A percentile compares a stretch with the other conserved stretches of the same genome.
Evolutionary conservation across 2,113 vertebrate species (phyloP).

Genomic region (Lagopus muta): DNA sequence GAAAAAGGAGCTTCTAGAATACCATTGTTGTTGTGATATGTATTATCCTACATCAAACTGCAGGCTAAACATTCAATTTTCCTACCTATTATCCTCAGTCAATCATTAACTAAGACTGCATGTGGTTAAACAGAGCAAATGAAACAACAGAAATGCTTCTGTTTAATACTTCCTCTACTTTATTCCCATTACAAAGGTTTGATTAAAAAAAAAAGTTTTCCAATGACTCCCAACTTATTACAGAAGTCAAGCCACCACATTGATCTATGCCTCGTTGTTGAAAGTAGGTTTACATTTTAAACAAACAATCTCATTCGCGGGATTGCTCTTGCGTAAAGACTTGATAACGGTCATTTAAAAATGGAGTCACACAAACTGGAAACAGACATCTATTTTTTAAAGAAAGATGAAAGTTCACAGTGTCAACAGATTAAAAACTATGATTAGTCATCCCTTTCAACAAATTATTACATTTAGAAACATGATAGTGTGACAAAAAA

Average conservation of each 20-base stretch:
- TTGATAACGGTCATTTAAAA: not conserved
- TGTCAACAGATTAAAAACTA: not conserved
- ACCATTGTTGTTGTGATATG: not conserved
- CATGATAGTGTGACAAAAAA: not conserved
- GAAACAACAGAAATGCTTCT: not conserved
- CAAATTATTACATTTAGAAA: not conserved
- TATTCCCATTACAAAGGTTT: not conserved
- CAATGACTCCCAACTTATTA: not conserved
- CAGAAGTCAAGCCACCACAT: not conserved
- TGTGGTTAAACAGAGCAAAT: not conserved
- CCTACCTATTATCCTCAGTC: not conserved
- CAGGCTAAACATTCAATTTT: not conserved
- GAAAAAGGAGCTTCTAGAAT: not conserved
- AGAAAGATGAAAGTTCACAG: not conserved
- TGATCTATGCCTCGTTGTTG: not conserved
- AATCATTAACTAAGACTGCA: not conserved
- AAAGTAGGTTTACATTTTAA: not conserved
- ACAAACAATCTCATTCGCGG: not conserved
- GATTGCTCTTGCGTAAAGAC: not conserved
- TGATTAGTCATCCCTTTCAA: not conserved
- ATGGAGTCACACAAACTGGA: not conserved
- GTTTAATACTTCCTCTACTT: not conserved
- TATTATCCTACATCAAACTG: not conserved
- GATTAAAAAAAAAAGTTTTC: not conserved
- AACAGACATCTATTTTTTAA: not conserved